These are phyloP conservation scores for Zelleria hepariella DNA, from an alignment of 2,888 invertebrate species.

Conservation along the genomic window DNA sequence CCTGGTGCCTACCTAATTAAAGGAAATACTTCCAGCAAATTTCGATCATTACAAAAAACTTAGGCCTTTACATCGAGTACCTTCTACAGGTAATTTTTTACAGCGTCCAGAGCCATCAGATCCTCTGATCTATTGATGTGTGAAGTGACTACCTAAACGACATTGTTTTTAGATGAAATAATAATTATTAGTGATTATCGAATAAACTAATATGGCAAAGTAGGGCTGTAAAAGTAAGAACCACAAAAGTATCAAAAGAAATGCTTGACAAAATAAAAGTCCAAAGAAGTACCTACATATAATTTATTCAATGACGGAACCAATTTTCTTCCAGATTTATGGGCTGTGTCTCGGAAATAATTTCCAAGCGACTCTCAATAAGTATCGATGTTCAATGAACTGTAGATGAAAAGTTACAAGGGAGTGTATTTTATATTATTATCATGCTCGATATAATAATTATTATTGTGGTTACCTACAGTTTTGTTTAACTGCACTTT, in stretches of 20 bases:
- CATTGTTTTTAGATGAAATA: too few relatives aligned
- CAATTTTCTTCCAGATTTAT: neutral
- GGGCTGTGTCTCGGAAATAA: neutral
- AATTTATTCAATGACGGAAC: slow-evolving; percentile 2
- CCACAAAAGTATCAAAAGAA: neutral
- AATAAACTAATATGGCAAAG: too few relatives aligned
- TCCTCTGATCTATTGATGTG: too few relatives aligned
- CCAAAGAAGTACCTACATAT: neutral
- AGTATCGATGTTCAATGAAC: slow-evolving; percentile 29
- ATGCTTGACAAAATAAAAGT: neutral
- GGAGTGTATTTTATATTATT: neutral
- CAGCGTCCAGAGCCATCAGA: too few relatives aligned
- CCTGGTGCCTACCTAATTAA: too few relatives aligned
- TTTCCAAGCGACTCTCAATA: slow-evolving; percentile 9
- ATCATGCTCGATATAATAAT: neutral
- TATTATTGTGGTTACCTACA: neutral
- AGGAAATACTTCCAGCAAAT: too few relatives aligned
- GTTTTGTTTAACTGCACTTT: neutral
- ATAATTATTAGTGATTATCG: too few relatives aligned
- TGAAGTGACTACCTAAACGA: too few relatives aligned
- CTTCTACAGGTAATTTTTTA: too few relatives aligned
- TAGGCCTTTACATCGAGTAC: too few relatives aligned
- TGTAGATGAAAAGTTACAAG: neutral
- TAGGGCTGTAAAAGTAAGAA: too few relatives aligned
- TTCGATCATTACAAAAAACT: too few relatives aligned